Percentiles rank a stretch among this genome's conserved stretches.
These are phyloP conservation scores for Nomada ruficornis DNA, from an alignment of 2,888 invertebrate genomes.

Conservation along the genomic window DNA sequence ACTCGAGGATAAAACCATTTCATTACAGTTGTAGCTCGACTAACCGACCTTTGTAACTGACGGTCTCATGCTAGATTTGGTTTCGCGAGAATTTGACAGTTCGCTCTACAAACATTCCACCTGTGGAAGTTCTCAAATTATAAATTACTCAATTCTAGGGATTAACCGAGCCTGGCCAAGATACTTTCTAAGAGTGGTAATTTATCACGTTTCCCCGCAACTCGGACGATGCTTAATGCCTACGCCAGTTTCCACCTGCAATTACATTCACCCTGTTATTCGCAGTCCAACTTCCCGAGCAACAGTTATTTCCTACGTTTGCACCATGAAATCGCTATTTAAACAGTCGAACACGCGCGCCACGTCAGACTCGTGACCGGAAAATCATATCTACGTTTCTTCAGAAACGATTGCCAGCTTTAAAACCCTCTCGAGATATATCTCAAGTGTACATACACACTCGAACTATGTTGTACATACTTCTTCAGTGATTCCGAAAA, in stretches of 20 bases:
- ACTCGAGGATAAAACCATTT: background rate
- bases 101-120: background rate
- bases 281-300: background rate
- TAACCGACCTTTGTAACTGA: background rate
- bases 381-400: conserved; percentile 14
- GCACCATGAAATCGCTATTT: background rate
- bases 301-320: conserved; percentile 12
- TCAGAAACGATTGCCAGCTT: conserved; percentile 29
- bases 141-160: conserved; percentile 14
- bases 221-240: conserved; percentile 5
- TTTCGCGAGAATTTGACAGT: conserved; percentile 6
- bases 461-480: background rate
- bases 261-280: conserved; percentile 27
- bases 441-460: conserved; percentile 10
- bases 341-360: background rate
- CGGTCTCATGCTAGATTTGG: background rate
- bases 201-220: conserved; percentile 12
- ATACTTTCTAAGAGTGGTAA: conserved; percentile 21
- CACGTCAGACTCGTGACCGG: background rate
- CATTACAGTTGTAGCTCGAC: background rate
- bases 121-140: conserved; percentile 26
- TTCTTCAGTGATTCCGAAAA: conserved; percentile 22
- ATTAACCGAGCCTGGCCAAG: background rate
- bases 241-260: conserved; percentile 7
- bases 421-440: conserved; percentile 15